Conservation (phyloP, 2,797 vertebrate species). For the Clarias pachynema region DNA sequence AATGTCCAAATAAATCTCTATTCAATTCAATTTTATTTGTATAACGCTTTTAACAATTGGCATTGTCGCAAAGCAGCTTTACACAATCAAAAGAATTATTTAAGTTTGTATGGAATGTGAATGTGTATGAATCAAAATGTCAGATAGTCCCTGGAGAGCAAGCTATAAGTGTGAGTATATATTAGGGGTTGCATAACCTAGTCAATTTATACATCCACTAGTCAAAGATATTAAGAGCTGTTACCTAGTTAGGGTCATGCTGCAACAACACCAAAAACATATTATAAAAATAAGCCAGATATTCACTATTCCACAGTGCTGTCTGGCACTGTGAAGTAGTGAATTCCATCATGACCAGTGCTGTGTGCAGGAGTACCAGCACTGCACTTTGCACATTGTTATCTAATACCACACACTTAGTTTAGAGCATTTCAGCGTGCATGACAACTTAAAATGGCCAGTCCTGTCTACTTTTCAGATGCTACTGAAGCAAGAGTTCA, state of each 20-base stretch:
- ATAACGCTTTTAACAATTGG: too few relatives aligned
- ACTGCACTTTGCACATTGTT: background rate
- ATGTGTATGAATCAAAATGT: too few relatives aligned
- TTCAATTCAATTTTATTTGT: too few relatives aligned
- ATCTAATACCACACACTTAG: constrained; percentile 11
- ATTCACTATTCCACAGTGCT: background rate
- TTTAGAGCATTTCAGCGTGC: background rate
- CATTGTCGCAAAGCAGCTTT: too few relatives aligned
- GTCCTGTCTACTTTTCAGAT: background rate
- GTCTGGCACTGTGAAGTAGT: background rate
- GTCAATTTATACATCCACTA: background rate
- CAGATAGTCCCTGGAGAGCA: too few relatives aligned
- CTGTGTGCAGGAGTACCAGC: background rate
- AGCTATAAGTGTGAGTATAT: background rate
- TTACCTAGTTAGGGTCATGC: background rate
- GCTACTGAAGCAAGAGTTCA: background rate
- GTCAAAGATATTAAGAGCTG: background rate
- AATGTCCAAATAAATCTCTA: background rate
- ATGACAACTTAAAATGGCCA: background rate
- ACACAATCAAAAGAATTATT: too few relatives aligned
- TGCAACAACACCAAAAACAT: background rate
- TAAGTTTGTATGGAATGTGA: too few relatives aligned
- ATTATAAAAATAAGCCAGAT: background rate
- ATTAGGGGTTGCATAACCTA: background rate
- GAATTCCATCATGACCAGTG: background rate